Evolutionary conservation across 2,797 vertebrate genomes (phyloP).

Genomic region (Diplodus puntazzo): DNA sequence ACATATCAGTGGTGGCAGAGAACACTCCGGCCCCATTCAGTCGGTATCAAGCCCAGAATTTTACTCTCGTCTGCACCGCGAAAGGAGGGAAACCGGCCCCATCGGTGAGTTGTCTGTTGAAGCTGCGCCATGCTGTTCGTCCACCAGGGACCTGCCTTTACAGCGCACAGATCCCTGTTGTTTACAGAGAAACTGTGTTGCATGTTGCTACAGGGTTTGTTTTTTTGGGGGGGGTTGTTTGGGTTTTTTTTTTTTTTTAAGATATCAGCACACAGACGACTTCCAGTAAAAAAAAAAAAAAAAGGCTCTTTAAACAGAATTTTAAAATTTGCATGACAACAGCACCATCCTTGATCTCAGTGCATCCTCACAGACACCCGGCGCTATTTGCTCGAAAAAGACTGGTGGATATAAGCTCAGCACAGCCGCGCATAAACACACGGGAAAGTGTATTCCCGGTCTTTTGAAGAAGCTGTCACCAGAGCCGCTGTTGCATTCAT

Average conservation of each 20-base stretch:
- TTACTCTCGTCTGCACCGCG: conserved; percentile 96
- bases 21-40: conserved; percentile 94
- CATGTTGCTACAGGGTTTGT: conserved; percentile 3
- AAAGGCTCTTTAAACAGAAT: conserved; percentile 21
- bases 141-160: conserved; percentile 32
- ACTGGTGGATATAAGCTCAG: background rate
- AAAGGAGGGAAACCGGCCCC: conserved; percentile 96
- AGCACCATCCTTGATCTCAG: conserved; percentile 25
- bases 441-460: background rate
- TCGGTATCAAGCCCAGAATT: conserved; percentile 98
- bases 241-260: background rate
- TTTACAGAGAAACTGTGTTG: conserved; percentile 41
- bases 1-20: conserved; percentile 94
- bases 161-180: conserved; percentile 26
- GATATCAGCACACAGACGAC: conserved; percentile 27
- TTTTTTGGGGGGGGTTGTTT: background rate
- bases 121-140: conserved; percentile 9
- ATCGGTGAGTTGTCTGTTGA: conserved; percentile 85
- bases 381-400: background rate
- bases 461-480: conserved; percentile 32
- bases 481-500: conserved; percentile 17
- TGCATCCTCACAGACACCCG: conserved; percentile 13
- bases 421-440: conserved; percentile 8
- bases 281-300: background rate
- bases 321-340: conserved; percentile 28